These are phyloP conservation scores for Noctilio leporinus DNA, from an alignment of 2,113 vertebrate genomes.

Conservation along the genomic window DNA sequence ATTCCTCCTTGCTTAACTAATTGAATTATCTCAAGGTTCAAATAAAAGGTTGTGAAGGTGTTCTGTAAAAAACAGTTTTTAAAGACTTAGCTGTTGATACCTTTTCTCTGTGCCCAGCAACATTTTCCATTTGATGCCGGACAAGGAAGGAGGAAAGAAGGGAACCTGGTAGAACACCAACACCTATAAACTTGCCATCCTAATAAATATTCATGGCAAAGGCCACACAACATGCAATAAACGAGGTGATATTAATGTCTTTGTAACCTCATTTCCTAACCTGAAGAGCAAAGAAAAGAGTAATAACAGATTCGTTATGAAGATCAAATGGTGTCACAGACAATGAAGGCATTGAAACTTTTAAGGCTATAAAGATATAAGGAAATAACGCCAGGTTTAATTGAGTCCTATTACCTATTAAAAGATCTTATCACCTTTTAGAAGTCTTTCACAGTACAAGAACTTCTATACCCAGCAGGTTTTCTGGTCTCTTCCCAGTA, in stretches of 20 bases:
- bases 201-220: background rate
- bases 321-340: background rate
- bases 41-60: too few relatives aligned
- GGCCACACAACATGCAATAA: background rate
- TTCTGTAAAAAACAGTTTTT: too few relatives aligned
- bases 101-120: background rate
- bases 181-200: background rate
- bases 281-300: background rate
- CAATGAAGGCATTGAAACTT: background rate
- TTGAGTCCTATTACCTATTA: background rate
- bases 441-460: background rate
- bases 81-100: too few relatives aligned
- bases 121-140: background rate
- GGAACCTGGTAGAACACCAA: background rate
- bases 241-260: background rate
- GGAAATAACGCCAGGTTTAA: background rate
- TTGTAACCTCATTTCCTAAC: background rate
- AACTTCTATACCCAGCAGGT: background rate
- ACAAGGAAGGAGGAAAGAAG: background rate
- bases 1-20: too few relatives aligned
- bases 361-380: background rate
- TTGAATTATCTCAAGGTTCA: too few relatives aligned
- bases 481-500: background rate
- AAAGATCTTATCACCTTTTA: background rate
- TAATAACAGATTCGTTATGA: background rate